Conservation (phyloP, 2,888 invertebrate genomes). For the Volucella inflata region DNA sequence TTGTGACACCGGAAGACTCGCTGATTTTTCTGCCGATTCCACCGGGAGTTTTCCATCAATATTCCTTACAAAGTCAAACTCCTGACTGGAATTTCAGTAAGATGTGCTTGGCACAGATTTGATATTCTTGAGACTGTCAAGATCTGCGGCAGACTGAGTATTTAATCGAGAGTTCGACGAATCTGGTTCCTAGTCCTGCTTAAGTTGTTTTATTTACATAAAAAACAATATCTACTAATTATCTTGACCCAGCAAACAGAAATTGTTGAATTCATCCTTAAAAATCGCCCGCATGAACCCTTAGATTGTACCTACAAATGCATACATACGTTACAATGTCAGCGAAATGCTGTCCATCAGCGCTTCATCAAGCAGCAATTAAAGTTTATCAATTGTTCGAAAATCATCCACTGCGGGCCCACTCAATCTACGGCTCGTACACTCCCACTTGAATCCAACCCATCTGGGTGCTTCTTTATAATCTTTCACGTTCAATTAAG, state of each 20-base stretch:
- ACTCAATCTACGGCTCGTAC: conserved; percentile 47
- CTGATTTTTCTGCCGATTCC: too few relatives aligned
- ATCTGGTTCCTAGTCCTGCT: too few relatives aligned
- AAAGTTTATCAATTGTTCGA: conserved; percentile 75
- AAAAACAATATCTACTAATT: too few relatives aligned
- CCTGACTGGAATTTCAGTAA: too few relatives aligned
- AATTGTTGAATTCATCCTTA: conserved; percentile 26
- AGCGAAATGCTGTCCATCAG: conserved; percentile 59
- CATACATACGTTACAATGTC: conserved; percentile 54
- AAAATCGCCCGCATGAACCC: background rate
- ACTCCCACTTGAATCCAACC: background rate
- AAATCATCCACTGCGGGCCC: conserved; percentile 51
- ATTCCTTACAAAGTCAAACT: too few relatives aligned
- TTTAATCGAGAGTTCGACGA: too few relatives aligned
- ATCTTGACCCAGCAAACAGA: background rate
- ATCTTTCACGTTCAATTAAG: conserved; percentile 75
- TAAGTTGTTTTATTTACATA: too few relatives aligned
- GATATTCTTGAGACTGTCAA: too few relatives aligned
- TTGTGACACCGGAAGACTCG: too few relatives aligned
- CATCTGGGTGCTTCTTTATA: conserved; percentile 54
- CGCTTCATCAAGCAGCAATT: conserved; percentile 74
- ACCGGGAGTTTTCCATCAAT: too few relatives aligned
- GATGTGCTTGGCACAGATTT: too few relatives aligned
- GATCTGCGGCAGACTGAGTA: too few relatives aligned
- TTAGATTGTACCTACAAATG: background rate